These are phyloP conservation scores for Caenorhabditis inopinata DNA, from an alignment of 1,140 invertebrate species.

Conservation along the genomic window DNA sequence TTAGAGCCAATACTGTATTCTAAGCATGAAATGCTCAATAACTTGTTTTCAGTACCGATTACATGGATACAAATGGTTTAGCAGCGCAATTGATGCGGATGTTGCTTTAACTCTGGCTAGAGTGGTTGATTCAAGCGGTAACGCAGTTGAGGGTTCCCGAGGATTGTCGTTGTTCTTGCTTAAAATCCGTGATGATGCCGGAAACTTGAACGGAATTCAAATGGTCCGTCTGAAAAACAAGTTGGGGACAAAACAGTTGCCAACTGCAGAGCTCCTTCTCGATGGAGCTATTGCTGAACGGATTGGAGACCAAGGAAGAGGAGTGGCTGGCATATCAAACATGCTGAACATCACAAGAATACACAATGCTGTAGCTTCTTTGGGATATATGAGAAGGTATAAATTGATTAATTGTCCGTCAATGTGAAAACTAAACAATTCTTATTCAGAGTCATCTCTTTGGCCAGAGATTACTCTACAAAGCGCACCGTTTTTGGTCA, in stretches of 20 bases:
- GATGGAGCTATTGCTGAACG: constrained; percentile 70
- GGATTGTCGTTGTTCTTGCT: constrained; percentile 72
- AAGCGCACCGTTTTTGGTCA: constrained; percentile 70
- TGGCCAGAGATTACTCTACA: constrained; percentile 71
- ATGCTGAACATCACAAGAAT: constrained; percentile 73
- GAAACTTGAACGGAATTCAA: constrained; percentile 70
- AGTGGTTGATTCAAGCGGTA: constrained; percentile 67
- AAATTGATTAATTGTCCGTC: no score
- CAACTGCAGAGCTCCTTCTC: constrained; percentile 72
- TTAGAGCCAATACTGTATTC: not conserved
- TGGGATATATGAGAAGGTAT: constrained; percentile 70
- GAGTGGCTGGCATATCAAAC: constrained; percentile 70
- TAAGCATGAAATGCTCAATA: constrained; percentile 36
- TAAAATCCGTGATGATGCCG: constrained; percentile 66
- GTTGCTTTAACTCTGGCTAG: constrained; percentile 72
- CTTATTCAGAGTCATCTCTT: constrained; percentile 68
- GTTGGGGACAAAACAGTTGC: constrained; percentile 71
- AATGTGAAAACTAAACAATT: no score
- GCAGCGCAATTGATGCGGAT: constrained; percentile 72
- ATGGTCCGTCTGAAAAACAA: constrained; percentile 72
- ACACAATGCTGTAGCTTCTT: constrained; percentile 70
- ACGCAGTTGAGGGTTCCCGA: constrained; percentile 67
- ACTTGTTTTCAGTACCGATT: constrained; percentile 68
- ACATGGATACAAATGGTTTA: constrained; percentile 73
- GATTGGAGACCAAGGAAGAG: constrained; percentile 70